These are phyloP conservation scores for Lindbergichthys nudifrons DNA, from an alignment of 2,797 vertebrate species.

Conservation along the genomic window DNA sequence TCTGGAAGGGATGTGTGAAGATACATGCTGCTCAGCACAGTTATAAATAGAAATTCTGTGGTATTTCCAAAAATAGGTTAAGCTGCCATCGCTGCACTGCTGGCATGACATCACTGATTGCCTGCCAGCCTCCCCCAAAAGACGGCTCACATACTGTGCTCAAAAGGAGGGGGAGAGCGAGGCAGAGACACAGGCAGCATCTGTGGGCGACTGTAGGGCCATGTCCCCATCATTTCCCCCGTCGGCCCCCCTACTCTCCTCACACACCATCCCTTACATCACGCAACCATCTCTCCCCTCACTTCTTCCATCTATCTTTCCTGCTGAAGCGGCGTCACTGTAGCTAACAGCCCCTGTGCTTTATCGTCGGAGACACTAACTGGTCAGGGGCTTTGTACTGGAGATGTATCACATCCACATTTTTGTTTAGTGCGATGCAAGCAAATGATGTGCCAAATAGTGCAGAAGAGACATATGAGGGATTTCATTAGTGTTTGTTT, in stretches of 20 bases:
- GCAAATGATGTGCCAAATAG: slow-evolving; percentile 53
- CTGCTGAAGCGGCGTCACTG: slow-evolving; percentile 41
- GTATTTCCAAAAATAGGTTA: slow-evolving; percentile 91
- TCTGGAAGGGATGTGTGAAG: slow-evolving; percentile 76
- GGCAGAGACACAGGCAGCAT: slow-evolving; percentile 60
- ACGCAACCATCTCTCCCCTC: slow-evolving; percentile 41
- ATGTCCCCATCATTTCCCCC: slow-evolving; percentile 40
- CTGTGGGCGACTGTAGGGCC: slow-evolving; percentile 59
- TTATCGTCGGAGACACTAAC: slow-evolving; percentile 69
- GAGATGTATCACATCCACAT: slow-evolving; percentile 58
- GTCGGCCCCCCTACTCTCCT: not conserved
- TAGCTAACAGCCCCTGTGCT: slow-evolving; percentile 65
- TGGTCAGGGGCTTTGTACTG: slow-evolving; percentile 63
- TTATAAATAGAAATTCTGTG: slow-evolving; percentile 88
- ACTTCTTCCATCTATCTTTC: slow-evolving; percentile 65
- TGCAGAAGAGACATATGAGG: slow-evolving; percentile 49
- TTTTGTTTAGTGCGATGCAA: slow-evolving; percentile 39
- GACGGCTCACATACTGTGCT: slow-evolving; percentile 72
- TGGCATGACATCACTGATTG: slow-evolving; percentile 88
- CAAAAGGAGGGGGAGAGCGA: slow-evolving; percentile 58
- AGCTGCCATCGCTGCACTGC: slow-evolving; percentile 87
- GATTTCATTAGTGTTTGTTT: slow-evolving; percentile 61
- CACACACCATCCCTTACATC: slow-evolving; percentile 50
- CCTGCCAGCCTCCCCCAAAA: slow-evolving; percentile 81
- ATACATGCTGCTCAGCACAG: slow-evolving; percentile 82